Base-by-base conservation (phyloP, 2,888 invertebrate genomes). In the Andrena flavipes region DNA sequence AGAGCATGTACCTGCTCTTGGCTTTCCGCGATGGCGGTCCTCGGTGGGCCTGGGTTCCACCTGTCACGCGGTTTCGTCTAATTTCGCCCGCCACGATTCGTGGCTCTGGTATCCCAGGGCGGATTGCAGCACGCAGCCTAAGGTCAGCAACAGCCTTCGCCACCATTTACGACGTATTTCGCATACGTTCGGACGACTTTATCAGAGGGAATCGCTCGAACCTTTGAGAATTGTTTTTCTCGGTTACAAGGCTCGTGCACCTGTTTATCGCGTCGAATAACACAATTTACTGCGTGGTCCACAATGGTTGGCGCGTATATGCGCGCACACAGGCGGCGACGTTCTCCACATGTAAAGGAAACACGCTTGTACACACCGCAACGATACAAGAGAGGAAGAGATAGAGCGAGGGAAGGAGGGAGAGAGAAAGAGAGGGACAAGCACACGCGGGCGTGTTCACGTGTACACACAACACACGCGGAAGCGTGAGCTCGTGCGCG, bases 251-350 rank as follows among this genome's bases (percentile, higher is more conserved):
- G 54, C 56, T 59, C 54, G 60, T 84, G 76, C 87, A 90, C 87
- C 87, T 90, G 90, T 87, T 89, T 86, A 82, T 84, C 84, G 74
- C 82, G 65, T 82, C 79, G 85, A 88, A 90, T 84, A 89, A 87
- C 85, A 76, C 84, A 69, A 89, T 88, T 88, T 89, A 88, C 83
- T 89, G 83, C 88, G 88, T 86, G 81, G 76, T 79, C 88, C 87
- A 85, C 87, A 80, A 87, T 83, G 85, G 79, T 87, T 84, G 82
- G 79, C 80, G 79, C 82, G 84, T 84, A 81, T 76, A 83, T 79
- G 74, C 81, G 79, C 79, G 71, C 81, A 81, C 75, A 67, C 68
- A 73, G 60, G 63, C 56, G 10, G 26, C 56, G 4, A 56, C 56
- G 23, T 23, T n/a, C 42, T 35, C 26, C 20, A 73, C 67, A 68